Evolutionary conservation across 2,113 vertebrate species (phyloP).

Genomic region (Hypanus sabinus): DNA sequence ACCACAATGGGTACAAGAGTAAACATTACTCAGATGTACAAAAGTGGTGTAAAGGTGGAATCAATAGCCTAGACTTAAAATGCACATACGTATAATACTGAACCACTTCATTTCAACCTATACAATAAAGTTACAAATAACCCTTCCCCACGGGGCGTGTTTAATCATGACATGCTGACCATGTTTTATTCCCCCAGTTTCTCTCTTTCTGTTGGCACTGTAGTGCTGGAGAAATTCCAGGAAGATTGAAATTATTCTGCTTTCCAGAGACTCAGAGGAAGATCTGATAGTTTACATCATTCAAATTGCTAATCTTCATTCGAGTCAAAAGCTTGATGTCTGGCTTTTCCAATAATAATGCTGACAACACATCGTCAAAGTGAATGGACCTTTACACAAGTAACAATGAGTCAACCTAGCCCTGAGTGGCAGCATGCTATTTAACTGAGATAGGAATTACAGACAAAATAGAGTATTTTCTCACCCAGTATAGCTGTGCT

Average conservation of each 20-base stretch:
- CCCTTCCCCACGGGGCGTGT: neutral
- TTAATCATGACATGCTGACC: neutral
- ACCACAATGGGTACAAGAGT: neutral
- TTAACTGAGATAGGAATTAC: neutral
- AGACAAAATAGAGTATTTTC: neutral
- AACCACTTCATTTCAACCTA: neutral
- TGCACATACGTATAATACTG: neutral
- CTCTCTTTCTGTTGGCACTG: neutral
- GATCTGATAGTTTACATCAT: neutral
- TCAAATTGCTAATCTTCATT: neutral
- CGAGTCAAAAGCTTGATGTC: neutral
- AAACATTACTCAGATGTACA: neutral
- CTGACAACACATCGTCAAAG: neutral
- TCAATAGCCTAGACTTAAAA: neutral
- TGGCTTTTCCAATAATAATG: neutral
- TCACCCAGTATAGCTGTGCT: neutral
- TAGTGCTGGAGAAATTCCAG: neutral
- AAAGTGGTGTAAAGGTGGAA: neutral
- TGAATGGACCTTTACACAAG: neutral
- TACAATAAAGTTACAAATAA: neutral
- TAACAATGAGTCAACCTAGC: neutral
- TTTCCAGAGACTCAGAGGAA: too few relatives aligned
- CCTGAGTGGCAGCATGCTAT: neutral
- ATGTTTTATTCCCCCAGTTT: neutral
- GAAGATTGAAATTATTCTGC: neutral